Base-by-base conservation (phyloP, 2,797 vertebrate genomes). In the Hoplostethus atlanticus region DNA sequence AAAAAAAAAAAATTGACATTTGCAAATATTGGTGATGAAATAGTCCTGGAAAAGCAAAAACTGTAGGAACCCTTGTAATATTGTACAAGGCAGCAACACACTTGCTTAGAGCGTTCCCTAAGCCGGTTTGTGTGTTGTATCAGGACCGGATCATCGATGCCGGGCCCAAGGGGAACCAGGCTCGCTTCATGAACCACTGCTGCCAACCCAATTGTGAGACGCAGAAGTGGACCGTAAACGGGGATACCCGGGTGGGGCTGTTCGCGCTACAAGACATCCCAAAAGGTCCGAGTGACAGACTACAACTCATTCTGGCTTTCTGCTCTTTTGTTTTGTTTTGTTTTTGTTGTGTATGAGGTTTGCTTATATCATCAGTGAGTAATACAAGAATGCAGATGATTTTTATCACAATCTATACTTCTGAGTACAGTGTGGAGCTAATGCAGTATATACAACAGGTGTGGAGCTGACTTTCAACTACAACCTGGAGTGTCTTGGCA, bases 131-230 rank as follows among this genome's bases (percentile, higher is more conserved):
- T 54, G 9, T 59, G 56, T 68, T 55, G 10, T 59, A 66, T 8
- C 66, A 99, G 98, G 98, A 99, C 88, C 96, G 98, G 87, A 96
- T 99, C 81, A 99, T 99, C 80, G 98, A 99, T 66, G 98, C 98
- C 48, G 98, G 98, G 50, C 98, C 98, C n/a, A 99, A 99, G 92
- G 98, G 98, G 81, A 99, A 99, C 91, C 96, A 98, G 61, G 97
- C 98, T 53, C 96, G 98, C 40, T 99, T 99, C 88, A 99, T 99
- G 98, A 99, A 99, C 90, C 98, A 99, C 69, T 95, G 98, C 84
- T 99, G 98, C 90, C 97, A 99, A 86, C 98, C 98, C 61, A 99
- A 99, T 93, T 99, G 98, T 76, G 98, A 99, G 91, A 99, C 98
- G 10, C 98, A 99, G 93, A 99, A 99, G 74, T 99, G 98, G 98